phyloP scores from a whole-genome alignment of 2,888 invertebrate genomes.

The Eilema sororculum region DNA sequence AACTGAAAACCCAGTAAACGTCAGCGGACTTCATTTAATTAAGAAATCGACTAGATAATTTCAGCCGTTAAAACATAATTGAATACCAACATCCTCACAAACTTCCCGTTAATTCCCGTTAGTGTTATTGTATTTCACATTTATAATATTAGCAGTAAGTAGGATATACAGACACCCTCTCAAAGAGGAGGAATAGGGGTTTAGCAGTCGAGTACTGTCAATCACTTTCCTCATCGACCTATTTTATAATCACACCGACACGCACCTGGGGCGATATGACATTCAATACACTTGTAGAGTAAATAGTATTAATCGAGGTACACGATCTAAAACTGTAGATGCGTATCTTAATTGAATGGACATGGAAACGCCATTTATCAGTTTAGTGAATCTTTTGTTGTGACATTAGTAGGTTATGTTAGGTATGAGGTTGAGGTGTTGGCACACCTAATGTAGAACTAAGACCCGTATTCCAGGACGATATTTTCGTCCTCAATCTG shows the following conservation, averaged over 20 bases:
- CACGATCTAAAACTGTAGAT: constrained; percentile 41
- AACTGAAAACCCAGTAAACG: too few species aligned
- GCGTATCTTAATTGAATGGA: constrained; percentile 40
- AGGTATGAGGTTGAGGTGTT: background rate
- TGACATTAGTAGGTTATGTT: background rate
- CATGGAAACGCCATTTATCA: constrained; percentile 49
- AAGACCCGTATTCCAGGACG: too few species aligned
- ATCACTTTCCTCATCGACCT: constrained; percentile 1
- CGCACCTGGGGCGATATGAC: background rate
- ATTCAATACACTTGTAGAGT: constrained; percentile 25
- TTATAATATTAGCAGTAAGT: too few species aligned
- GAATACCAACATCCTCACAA: too few species aligned
- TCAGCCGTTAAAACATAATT: too few species aligned
- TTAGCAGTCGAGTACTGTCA: background rate
- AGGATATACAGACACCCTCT: too few species aligned
- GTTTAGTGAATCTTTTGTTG: constrained; percentile 23
- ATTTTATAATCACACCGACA: background rate
- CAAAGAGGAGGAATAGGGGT: background rate
- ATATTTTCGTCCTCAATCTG: too few species aligned
- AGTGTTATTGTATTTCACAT: too few species aligned
- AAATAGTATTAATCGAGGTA: constrained; percentile 40
- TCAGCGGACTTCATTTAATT: too few species aligned
- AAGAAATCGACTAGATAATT: too few species aligned
- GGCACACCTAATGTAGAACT: background rate
- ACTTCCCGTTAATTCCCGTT: too few species aligned